A percentile compares a stretch with the other conserved stretches of the same genome.
These are phyloP conservation scores for Molossus molossus DNA, from an alignment of 2,797 vertebrate genomes.

Conservation along the genomic window DNA sequence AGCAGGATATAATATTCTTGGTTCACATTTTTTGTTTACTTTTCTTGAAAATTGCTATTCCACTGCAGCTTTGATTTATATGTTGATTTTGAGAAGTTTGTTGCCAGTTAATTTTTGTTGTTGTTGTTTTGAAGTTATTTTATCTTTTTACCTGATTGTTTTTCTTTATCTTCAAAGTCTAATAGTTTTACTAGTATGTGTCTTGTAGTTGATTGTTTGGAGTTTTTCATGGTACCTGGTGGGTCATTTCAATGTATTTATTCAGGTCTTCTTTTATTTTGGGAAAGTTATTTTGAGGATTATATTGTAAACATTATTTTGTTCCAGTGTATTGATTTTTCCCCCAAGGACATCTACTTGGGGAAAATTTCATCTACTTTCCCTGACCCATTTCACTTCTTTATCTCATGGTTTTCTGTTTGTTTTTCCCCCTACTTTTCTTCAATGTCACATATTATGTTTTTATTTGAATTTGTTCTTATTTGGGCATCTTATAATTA, in stretches of 20 bases:
- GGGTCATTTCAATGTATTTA: background rate
- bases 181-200: background rate
- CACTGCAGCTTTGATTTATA: background rate
- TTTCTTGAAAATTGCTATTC: conserved; percentile 6
- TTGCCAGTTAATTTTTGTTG: background rate
- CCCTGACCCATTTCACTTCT: background rate
- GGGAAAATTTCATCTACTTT: background rate
- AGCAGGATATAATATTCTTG: background rate
- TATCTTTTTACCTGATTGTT: background rate
- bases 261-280: background rate
- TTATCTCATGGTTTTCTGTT: background rate
- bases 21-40: background rate
- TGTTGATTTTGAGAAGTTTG: background rate
- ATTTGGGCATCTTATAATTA: background rate
- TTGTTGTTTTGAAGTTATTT: background rate
- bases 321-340: background rate
- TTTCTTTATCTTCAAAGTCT: background rate
- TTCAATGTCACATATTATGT: background rate
- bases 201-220: background rate
- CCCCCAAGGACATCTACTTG: background rate
- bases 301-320: background rate
- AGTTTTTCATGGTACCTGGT: background rate
- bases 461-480: conserved; percentile 11
- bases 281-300: background rate
- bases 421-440: background rate